Base-by-base conservation (phyloP, 1,140 invertebrate genomes). In the Zaprionus ornatus region DNA sequence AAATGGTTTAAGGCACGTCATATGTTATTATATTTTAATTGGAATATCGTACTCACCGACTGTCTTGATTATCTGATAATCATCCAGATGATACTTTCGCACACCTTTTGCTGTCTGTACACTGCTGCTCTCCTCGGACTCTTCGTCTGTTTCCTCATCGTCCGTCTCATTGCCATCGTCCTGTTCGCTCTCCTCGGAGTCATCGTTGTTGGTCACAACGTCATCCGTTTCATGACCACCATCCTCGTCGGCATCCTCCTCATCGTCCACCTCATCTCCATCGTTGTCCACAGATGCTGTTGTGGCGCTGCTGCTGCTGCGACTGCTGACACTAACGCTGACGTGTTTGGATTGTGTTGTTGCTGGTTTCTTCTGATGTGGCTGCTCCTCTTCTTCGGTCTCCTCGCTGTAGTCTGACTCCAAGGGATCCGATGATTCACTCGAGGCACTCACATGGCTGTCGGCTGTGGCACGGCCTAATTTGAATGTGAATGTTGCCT, bases 21-120 rank as follows among this genome's bases (percentile, higher is more conserved):
- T 29, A 9, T 2, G 27, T 29, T 1, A 29, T 29, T 9, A 29
- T 9, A 29, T 32, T 9, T 32, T n/a, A 42, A 6, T 45, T 9
- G 37, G 15, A 15, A n/a, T 19, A 17, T 48, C 12, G 42, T 10
- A 93, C 96, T 95, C 87, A 97, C 96, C 96, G 60, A 97, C 96
- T 55, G 96, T 97, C 93, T 96, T 97, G 74, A 97, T 94, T 73
- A 96, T 96, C 86, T 97, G 96, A 74, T 96, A 94, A 83, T 97
- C 95, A 74, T 97, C 96, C 77, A 97, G 93, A 76, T 95, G 95
- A 83, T 95, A 96, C 79, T 95, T 95, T 70, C 95, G 95, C 55
- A 95, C 94, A 74, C 95, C 95, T 82, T 96, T 95, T 50, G 93
- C 93, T 66, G 93, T 94, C 70, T 94, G 94, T 0, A 94, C 94